Conservation (phyloP, 1,140 invertebrate genomes). For the Lasioglossum baleicum region DNA sequence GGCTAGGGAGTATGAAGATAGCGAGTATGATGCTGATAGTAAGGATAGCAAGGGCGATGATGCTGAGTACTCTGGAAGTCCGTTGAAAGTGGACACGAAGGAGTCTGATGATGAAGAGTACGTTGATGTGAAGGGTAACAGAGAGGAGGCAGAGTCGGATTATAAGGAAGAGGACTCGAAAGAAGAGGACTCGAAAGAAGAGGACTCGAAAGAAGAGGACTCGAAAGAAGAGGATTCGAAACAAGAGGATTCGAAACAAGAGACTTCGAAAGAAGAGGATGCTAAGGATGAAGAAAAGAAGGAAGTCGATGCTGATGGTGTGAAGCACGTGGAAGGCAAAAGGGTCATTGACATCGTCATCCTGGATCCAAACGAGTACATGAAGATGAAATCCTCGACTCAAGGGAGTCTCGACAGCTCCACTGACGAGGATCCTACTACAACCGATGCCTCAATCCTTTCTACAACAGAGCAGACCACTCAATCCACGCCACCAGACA, state of each 20-base stretch:
- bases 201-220: background rate
- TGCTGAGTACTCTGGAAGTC: background rate
- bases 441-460: background rate
- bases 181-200: background rate
- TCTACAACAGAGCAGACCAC: slow-evolving; percentile 1
- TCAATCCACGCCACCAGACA: background rate
- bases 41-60: background rate
- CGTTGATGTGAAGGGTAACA: background rate
- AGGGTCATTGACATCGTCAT: slow-evolving; percentile 37
- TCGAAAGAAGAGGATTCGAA: background rate
- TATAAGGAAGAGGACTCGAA: too few relatives aligned
- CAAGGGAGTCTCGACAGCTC: background rate
- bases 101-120: slow-evolving; percentile 21
- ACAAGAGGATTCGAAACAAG: too few relatives aligned
- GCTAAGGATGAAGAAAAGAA: background rate
- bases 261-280: too few relatives aligned
- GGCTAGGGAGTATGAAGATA: slow-evolving; percentile 13
- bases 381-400: background rate
- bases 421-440: slow-evolving; percentile 9
- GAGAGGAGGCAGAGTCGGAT: background rate
- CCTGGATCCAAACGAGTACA: slow-evolving; percentile 21
- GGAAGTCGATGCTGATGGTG: background rate
- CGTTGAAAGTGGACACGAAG: background rate
- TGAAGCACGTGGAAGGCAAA: background rate
- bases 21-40: background rate